Base-by-base conservation (phyloP, 2,113 vertebrate genomes). In the Syngnathoides biaculeatus region DNA sequence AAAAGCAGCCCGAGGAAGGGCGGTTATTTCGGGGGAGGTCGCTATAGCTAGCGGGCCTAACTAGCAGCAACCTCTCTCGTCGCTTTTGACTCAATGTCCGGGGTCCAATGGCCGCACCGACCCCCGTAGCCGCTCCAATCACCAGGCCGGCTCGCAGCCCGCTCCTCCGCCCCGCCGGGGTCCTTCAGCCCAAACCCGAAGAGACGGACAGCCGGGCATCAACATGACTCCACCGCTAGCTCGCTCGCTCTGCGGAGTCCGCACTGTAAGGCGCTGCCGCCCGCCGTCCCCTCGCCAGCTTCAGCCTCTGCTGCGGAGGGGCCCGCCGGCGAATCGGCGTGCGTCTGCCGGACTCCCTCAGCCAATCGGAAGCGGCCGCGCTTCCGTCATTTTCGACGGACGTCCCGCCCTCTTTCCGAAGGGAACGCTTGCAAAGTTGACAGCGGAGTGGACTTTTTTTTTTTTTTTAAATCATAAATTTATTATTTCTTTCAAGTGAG, bases 221-320 rank as follows among this genome's bases (percentile, higher is more conserved):
- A 89, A 92, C 90, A 89, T 87, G 88, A 89, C 88, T 87, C 84
- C 90, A 83, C 14, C 22, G 13, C 48, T 57, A 13, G 26, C 30
- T 35, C 27, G 26, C 26, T 57, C 13, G 26, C 55, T 57, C 55
- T 57, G 55, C 22, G 26, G 55, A 57, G 26, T 30, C 55, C 55
- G 55, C 55, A 57, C 55, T 57, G 55, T 17, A 6, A 57, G 27
- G 55, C 30, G 55, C 60, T 60, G 58, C 35, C 58, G 35, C 27
- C 55, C 55, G 26, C 14, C 14, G 24, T 14, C 5, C n/a, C 20
- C 38, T 14, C 9, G 56, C 72, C 80, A 86, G 78, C 73, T 67
- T 68, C 79, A 75, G 76, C 38, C 72, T 73, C 84, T 69, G 66
- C 82, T 72, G 79, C 84, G 77, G 77, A 48, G 20, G n/a, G 53